Percentiles rank a stretch among this genome's conserved stretches.
Conservation (phyloP, 2,888 invertebrate genomes). For the Stictocephala bisonia region DNA sequence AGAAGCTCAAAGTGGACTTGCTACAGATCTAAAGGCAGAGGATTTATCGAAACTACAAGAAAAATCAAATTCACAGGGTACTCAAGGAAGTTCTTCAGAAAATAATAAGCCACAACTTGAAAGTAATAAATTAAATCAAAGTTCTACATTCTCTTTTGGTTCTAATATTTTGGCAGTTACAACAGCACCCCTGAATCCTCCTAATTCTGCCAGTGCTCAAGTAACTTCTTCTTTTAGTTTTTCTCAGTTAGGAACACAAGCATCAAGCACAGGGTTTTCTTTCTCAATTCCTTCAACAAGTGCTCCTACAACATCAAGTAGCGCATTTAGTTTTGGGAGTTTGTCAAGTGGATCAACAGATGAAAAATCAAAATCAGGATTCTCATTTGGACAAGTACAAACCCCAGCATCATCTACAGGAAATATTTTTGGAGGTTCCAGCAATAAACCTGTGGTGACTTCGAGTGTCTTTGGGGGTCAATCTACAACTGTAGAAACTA, state of each 20-base stretch:
- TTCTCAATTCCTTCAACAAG: conserved; percentile 9
- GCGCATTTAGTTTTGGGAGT: conserved; percentile 10
- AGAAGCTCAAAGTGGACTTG: background rate
- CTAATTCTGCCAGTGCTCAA: background rate
- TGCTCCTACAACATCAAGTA: conserved; percentile 11
- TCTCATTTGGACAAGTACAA: conserved; percentile 17
- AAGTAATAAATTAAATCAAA: no score
- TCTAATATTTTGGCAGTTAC: background rate
- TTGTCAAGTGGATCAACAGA: conserved; percentile 6
- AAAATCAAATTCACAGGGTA: background rate
- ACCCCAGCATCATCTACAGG: no score
- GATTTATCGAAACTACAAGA: background rate
- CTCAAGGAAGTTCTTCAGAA: no score
- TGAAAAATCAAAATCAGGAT: conserved; percentile 3
- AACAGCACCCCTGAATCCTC: background rate
- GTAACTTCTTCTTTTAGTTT: conserved; percentile 36
- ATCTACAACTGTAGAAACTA: background rate
- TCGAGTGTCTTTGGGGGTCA: no score
- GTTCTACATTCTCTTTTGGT: conserved; percentile 14
- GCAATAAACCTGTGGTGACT: background rate
- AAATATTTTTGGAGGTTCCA: conserved; percentile 14
- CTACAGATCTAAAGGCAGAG: background rate
- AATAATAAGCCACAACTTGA: no score
- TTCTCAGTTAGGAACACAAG: background rate
- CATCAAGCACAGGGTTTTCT: background rate